Percentiles rank a stretch among this genome's conserved stretches.
Conservation (phyloP, 2,888 invertebrate genomes). For the Eulithis prunata region DNA sequence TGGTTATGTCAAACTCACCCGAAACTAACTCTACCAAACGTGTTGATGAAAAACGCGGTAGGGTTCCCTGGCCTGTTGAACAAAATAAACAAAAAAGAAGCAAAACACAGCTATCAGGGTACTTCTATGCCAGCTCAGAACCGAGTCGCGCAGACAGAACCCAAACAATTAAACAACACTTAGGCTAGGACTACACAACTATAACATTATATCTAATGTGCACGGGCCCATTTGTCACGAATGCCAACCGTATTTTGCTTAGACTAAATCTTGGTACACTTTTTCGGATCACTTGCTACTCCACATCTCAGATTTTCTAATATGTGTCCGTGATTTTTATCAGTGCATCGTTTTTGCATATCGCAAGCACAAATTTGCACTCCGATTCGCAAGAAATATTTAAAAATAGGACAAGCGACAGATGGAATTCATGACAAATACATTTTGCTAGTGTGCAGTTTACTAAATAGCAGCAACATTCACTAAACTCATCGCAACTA, state of each 20-base stretch:
- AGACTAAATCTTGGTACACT: neutral
- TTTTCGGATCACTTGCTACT: too few relatives aligned
- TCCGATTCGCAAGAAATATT: conserved; percentile 1
- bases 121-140: conserved; percentile 69
- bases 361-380: neutral
- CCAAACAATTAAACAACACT: conserved; percentile 62
- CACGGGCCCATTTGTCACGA: conserved; percentile 47
- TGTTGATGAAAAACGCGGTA: conserved; percentile 89
- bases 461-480: conserved; percentile 61
- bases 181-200: conserved; percentile 33
- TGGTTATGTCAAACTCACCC: conserved; percentile 87
- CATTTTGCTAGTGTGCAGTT: conserved; percentile 46
- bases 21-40: conserved; percentile 88
- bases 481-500: conserved; percentile 57
- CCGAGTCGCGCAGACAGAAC: conserved; percentile 67
- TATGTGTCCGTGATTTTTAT: neutral
- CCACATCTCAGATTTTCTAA: too few relatives aligned
- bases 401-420: conserved; percentile 14
- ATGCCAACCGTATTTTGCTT: conserved; percentile 37
- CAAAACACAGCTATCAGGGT: conserved; percentile 70
- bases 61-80: conserved; percentile 89
- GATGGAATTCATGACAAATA: conserved; percentile 56
- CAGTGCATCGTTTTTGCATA: neutral
- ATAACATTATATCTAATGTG: conserved; percentile 25
- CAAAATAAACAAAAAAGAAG: conserved; percentile 84